phyloP scores from a whole-genome alignment of 2,888 invertebrate genomes.

The Cephus runcator region DNA sequence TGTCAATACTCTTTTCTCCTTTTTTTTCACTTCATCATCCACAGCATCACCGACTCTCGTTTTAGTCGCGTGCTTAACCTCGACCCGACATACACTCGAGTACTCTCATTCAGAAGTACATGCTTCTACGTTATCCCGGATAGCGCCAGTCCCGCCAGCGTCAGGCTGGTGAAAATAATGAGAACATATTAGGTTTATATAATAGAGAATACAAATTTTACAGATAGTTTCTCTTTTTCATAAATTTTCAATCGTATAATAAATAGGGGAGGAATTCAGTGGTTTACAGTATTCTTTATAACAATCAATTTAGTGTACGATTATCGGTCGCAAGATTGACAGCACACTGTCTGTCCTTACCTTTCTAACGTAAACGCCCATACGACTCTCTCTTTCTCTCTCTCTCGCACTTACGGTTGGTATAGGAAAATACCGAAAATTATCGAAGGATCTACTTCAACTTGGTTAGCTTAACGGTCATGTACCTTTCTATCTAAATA shows the following conservation, averaged over 20 bases:
- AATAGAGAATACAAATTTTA: neutral
- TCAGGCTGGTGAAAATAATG: neutral
- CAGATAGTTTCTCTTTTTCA: neutral
- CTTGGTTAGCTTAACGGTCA: neutral
- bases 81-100: neutral
- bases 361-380: neutral
- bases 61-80: neutral
- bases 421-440: neutral
- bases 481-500: neutral
- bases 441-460: neutral
- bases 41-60: neutral
- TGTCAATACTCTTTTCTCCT: neutral
- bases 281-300: neutral
- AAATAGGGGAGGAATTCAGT: neutral
- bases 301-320: neutral
- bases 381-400: neutral
- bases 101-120: neutral
- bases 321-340: neutral
- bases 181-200: neutral
- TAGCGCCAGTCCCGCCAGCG: neutral
- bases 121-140: neutral
- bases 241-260: neutral
- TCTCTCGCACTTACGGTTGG: neutral
- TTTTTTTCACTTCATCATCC: neutral
- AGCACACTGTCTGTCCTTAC: neutral